Evolutionary conservation across 2,113 vertebrate genomes (phyloP), one percentile per base, ranked within the genome.

Genomic region (Xenopus borealis): DNA sequence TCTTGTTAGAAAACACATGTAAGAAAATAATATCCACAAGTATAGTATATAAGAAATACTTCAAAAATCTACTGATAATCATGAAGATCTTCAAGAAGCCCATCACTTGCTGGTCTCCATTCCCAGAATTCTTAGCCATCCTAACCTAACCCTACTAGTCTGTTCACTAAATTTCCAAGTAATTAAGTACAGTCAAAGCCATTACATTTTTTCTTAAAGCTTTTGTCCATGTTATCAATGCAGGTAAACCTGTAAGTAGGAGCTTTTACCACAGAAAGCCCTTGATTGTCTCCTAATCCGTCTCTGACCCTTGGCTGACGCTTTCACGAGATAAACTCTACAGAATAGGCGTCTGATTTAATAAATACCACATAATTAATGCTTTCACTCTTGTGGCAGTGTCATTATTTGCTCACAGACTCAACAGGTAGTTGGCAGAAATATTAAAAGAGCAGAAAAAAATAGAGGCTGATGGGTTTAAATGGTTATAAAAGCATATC

Each of bases 281-380:
- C 66, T 81, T 79, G 80, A 84, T 87, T 90, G 89, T 83, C 27
- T 76, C 55, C 83, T 94, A 94, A 97, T 97, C 93, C 86, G 65
- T 85, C 80, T 81, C 85, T 97, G 89, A 96, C 94, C 97, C 93
- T 89, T 97, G 94, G 94, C 95, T 98, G 95, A 98, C 95, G 92
- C 88, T 82, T 87, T 79, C 79, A 72, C 71, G 77, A 90, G 88
- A 89, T 87, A 88, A 89, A 83, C 81, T 83, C 81, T 71, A 30
- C 64, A 87, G 87, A 91, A 91, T 78, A 80, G 86, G 80, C 81
- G 81, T 75, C 87, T 79, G 83, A 78, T 78, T 80, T 79, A 78
- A 82, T 88, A 88, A 91, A 88, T 86, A 84, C 53, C 79, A 80
- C 84, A 85, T 91, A 92, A 92, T 92, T 90, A 90, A 89, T 90